These are phyloP conservation scores for Remorina albescens DNA, from an alignment of 2,797 vertebrate genomes.

Conservation along the genomic window DNA sequence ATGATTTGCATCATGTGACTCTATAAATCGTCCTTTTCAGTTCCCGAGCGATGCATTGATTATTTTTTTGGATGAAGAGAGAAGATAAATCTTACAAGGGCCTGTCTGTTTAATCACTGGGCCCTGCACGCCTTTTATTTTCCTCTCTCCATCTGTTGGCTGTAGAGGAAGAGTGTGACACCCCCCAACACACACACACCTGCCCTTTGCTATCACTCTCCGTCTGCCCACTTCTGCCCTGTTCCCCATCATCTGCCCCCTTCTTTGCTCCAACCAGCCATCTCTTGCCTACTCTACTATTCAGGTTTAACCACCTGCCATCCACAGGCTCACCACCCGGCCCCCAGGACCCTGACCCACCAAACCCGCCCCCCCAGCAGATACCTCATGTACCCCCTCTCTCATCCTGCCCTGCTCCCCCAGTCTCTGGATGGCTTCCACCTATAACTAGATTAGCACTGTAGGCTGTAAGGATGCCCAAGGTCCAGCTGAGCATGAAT, in stretches of 20 bases:
- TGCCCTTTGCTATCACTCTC: conserved; percentile 46
- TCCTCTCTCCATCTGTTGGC: conserved; percentile 59
- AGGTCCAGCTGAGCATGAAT: conserved; percentile 68
- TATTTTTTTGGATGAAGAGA: conserved; percentile 4
- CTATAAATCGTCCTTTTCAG: background rate
- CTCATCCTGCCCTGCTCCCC: background rate
- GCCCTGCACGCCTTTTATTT: conserved; percentile 26
- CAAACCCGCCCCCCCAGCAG: background rate
- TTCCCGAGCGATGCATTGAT: background rate
- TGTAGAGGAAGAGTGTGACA: conserved; percentile 12
- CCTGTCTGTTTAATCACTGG: conserved; percentile 35
- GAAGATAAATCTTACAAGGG: conserved; percentile 27
- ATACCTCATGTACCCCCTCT: conserved; percentile 2
- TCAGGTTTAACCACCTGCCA: conserved; percentile 75
- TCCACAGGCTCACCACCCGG: conserved; percentile 36
- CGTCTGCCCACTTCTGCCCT: conserved; percentile 27
- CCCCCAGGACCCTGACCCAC: conserved; percentile 51
- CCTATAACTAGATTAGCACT: conserved; percentile 77
- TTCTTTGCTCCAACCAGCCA: conserved; percentile 12
- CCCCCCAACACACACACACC: conserved; percentile 17
- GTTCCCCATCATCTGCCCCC: conserved; percentile 37
- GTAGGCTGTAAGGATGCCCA: conserved; percentile 71
- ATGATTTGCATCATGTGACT: background rate
- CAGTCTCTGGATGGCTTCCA: conserved; percentile 51
- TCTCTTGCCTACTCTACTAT: conserved; percentile 53